A percentile compares a stretch with the other conserved stretches of the same genome.
Evolutionary conservation across 2,113 vertebrate species (phyloP).

Genomic region (Platichthys flesus): DNA sequence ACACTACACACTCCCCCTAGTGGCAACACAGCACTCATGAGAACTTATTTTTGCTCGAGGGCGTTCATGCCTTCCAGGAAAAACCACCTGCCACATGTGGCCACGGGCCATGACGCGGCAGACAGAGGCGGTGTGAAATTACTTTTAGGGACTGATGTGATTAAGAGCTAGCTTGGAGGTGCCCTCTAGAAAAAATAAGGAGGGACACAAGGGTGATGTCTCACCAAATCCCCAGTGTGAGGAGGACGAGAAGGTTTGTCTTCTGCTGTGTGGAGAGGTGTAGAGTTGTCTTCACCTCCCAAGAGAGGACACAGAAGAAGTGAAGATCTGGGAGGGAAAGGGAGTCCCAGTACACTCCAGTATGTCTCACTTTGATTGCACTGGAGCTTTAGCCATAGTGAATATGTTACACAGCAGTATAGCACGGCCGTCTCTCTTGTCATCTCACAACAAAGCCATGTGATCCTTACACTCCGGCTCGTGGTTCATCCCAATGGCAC

Average conservation of each 20-base stretch:
- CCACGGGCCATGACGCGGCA: background rate
- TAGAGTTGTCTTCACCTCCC: background rate
- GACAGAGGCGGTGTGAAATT: background rate
- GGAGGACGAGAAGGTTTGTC: background rate
- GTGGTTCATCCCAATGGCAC: background rate
- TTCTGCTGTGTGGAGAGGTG: background rate
- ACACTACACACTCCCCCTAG: constrained; percentile 2
- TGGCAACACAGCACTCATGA: constrained; percentile 16
- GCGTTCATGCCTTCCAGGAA: constrained; percentile 14
- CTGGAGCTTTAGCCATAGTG: background rate
- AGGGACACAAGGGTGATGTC: background rate
- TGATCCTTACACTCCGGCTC: background rate
- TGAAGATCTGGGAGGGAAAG: background rate
- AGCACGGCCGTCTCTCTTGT: constrained; percentile 6
- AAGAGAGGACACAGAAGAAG: background rate
- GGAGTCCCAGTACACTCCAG: background rate
- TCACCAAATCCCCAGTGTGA: background rate
- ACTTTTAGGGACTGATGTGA: background rate
- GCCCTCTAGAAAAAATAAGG: background rate
- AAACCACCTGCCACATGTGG: constrained; percentile 11
- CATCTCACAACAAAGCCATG: constrained; percentile 2
- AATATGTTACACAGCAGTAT: background rate
- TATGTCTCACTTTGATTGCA: background rate
- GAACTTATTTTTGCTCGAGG: constrained; percentile 12
- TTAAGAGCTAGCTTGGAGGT: background rate